Evolutionary conservation across 1,140 invertebrate genomes (phyloP).

Genomic region (Eubasilissa regina): DNA sequence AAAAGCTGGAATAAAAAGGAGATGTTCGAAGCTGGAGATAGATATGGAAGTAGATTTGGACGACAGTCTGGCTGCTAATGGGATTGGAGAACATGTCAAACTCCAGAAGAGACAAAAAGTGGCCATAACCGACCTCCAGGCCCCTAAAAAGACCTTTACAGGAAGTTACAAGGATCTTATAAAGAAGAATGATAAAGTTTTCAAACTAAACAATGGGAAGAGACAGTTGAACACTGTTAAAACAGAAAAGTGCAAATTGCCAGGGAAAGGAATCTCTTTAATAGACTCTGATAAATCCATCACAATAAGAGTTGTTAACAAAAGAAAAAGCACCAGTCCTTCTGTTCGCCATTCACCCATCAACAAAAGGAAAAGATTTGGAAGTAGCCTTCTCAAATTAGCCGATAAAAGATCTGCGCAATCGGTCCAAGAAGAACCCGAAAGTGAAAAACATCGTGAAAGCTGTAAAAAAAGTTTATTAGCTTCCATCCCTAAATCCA

Average conservation of each 20-base stretch:
- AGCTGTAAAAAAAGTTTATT: constrained; percentile 62
- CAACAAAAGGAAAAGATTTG: constrained; percentile 58
- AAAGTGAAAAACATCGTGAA: constrained; percentile 53
- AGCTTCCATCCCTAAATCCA: constrained; percentile 67
- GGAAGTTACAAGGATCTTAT: constrained; percentile 68
- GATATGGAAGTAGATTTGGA: constrained; percentile 70
- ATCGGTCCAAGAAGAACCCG: constrained; percentile 35
- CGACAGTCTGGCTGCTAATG: constrained; percentile 69
- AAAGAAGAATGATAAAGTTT: constrained; percentile 64
- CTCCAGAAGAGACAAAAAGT: constrained; percentile 73
- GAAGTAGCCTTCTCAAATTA: constrained; percentile 55
- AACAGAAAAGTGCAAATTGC: constrained; percentile 37
- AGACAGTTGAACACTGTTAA: constrained; percentile 65
- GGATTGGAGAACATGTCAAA: constrained; percentile 72
- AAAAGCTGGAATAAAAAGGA: constrained; percentile 65
- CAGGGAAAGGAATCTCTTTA: constrained; percentile 61
- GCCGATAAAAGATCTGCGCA: constrained; percentile 59
- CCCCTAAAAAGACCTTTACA: constrained; percentile 34
- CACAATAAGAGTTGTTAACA: constrained; percentile 63
- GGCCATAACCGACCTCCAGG: constrained; percentile 65
- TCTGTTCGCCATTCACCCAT: constrained; percentile 45
- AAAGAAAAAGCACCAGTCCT: constrained; percentile 48
- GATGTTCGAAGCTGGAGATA: constrained; percentile 70
- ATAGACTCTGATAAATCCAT: constrained; percentile 63
- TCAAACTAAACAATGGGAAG: constrained; percentile 67